A percentile compares a stretch with the other conserved stretches of the same genome.
Conservation (phyloP, 2,113 vertebrate species). For the Telmatochromis sp. region DNA sequence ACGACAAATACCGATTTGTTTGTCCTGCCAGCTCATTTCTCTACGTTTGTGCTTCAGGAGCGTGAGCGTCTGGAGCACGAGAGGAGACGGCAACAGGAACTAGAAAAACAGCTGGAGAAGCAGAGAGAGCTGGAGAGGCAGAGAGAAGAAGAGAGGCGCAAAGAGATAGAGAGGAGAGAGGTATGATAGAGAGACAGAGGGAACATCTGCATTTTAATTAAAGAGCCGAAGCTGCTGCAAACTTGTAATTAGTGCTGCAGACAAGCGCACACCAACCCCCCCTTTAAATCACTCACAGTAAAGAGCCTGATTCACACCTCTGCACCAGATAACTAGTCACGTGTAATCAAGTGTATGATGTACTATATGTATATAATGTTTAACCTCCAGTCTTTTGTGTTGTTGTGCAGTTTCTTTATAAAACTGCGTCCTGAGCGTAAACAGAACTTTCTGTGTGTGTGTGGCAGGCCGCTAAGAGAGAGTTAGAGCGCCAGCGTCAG, state of each 20-base stretch:
- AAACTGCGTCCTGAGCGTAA: background rate
- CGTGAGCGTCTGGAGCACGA: slow-evolving; percentile 91
- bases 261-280: background rate
- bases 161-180: slow-evolving; percentile 70
- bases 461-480: slow-evolving; percentile 87
- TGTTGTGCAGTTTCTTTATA: background rate
- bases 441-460: background rate
- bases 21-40: background rate
- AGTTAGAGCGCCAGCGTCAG: slow-evolving; percentile 91
- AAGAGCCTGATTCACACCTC: background rate
- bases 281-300: background rate
- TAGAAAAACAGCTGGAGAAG: slow-evolving; percentile 89
- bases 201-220: background rate
- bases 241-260: background rate
- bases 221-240: background rate
- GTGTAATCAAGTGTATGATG: background rate
- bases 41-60: slow-evolving; percentile 56
- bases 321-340: background rate
- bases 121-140: slow-evolving; percentile 88
- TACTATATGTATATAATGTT: background rate
- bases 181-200: background rate
- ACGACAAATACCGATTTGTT: fast-evolving
- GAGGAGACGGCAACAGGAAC: slow-evolving; percentile 84
- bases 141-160: slow-evolving; percentile 77
- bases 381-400: background rate